phyloP scores from a whole-genome alignment of 2,113 vertebrate species.

The Falcunculus frontatus region DNA sequence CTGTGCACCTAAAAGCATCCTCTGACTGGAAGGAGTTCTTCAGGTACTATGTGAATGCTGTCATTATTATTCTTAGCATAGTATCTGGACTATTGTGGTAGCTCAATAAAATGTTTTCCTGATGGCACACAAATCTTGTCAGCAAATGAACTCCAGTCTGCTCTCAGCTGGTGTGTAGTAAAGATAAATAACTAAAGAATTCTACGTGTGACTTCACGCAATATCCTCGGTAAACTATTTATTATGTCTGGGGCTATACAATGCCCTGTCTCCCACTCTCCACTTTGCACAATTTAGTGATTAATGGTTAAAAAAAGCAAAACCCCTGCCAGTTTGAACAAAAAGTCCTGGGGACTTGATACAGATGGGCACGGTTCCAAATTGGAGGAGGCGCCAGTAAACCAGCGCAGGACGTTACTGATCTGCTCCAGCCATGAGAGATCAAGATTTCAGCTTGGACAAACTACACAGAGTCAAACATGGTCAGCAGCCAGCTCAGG shows the following conservation, averaged over 20 bases:
- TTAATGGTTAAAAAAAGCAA: constrained; percentile 45
- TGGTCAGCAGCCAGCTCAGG: background rate
- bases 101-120: constrained; percentile 29
- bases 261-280: constrained; percentile 1
- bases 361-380: background rate
- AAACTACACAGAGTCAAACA: background rate
- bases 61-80: background rate
- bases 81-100: background rate
- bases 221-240: constrained; percentile 36
- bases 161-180: background rate
- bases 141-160: constrained; percentile 11
- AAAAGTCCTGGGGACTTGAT: constrained; percentile 43
- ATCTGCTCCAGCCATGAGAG: background rate
- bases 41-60: background rate
- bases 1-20: background rate
- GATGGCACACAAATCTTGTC: constrained; percentile 28
- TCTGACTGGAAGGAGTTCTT: background rate
- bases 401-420: background rate
- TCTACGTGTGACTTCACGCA: constrained; percentile 12
- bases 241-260: constrained; percentile 24
- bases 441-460: background rate
- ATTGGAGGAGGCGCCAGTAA: constrained; percentile 32
- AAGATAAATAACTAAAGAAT: constrained; percentile 39
- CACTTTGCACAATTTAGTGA: constrained; percentile 39
- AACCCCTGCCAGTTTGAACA: constrained; percentile 39